Base-by-base conservation (phyloP, 2,888 invertebrate genomes). In the Conus canariensis region DNA sequence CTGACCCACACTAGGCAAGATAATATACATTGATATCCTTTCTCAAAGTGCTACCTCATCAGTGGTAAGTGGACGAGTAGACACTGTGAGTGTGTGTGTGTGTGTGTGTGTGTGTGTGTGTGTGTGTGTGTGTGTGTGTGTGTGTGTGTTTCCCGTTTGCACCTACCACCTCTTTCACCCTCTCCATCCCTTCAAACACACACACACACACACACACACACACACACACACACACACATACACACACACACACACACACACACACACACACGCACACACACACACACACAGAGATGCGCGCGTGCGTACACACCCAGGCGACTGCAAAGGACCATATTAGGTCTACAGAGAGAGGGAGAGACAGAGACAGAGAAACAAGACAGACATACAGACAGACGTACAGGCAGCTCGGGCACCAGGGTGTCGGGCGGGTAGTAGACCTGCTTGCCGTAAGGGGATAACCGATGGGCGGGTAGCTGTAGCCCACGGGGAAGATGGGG, bases 371-470 rank as follows among this genome's bases (percentile, higher is more conserved):
- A n/a, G 58, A 58, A 0, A 83, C 82, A 10, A 64, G 19, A 70
- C 70, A 70, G 19, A 70, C 70, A 70, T 0, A 70, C 70, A 70
- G 25, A 8, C 10, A n/a, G 25, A n/a, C 82, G 56, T 22, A 83
- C 82, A 10, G 82, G 82, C 58, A 83, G 0, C 19, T 83, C 82
- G 19, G 82, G 82, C 16, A 83, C 82, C 4, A 19, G 56, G 9
- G 25, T 9, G 5, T 3, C 16, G 3, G 82, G 82, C 19, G 82
- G 82, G 82, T 83, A 83, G 82, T 83, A 83, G 58, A 22, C 22
- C 58, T 83, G 82, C 22, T 58, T 58, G 56, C 82, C 82, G 22
- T 83, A 22, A 19, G 82, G 82, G 82, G 82, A n/a, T 83, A 83
- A 22, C 58, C 82, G 58, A 83, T 19, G 22, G 82, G 82, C 6